These are phyloP conservation scores for Cantharis nigra DNA, from an alignment of 2,888 invertebrate species.

Conservation along the genomic window DNA sequence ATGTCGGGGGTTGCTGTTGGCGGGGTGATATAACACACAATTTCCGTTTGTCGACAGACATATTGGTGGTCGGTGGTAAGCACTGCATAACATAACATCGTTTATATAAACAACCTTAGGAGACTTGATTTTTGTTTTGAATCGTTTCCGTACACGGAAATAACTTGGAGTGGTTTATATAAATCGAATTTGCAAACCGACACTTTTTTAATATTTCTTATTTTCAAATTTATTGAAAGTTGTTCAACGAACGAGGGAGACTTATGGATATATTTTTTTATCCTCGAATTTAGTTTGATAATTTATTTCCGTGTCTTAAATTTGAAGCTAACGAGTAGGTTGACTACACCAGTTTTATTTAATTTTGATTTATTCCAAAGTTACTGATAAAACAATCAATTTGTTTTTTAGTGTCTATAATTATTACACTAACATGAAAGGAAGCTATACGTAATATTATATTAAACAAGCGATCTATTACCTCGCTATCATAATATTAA, in stretches of 20 bases:
- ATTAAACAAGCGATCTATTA: not conserved
- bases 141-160: conserved; percentile 25
- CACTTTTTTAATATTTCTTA: conserved; percentile 1
- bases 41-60: conserved; percentile 27
- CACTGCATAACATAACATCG: conserved; percentile 17
- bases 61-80: conserved; percentile 26
- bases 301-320: not conserved
- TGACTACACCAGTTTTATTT: not conserved
- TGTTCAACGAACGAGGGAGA: not conserved
- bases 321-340: not conserved
- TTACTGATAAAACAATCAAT: not conserved
- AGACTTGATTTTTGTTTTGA: conserved; percentile 10
- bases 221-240: not conserved
- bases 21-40: conserved; percentile 23
- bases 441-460: not conserved
- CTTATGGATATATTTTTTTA: not conserved
- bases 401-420: not conserved
- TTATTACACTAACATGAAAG: not conserved
- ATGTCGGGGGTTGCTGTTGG: conserved; percentile 11
- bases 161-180: conserved; percentile 3
- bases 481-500: not conserved
- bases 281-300: not conserved
- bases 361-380: not conserved
- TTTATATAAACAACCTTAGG: conserved; percentile 24
- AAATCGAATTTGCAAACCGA: conserved; percentile 3